Evolutionary conservation across 2,888 invertebrate species (phyloP), one percentile per base, ranked within the genome.

Genomic region (Apamea crenata): DNA sequence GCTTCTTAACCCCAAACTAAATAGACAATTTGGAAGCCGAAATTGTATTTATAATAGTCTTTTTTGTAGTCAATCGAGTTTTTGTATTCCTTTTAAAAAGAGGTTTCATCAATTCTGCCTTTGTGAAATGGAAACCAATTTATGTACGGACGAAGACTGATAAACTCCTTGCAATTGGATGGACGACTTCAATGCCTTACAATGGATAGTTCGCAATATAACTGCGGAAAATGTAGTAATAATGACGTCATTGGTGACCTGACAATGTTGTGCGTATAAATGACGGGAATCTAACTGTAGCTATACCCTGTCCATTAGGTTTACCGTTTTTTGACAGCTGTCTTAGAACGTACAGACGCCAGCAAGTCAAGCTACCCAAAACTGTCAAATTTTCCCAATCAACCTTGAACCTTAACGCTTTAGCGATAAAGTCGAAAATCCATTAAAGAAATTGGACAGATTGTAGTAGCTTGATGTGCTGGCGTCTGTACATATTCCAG

Each of bases 1-100:
- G 96, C 96, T 96, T 96, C 96, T 96, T 96, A 96, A 95, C 96
- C 95, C 95, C 93, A 92, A 93, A 92, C 94, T 92, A 93, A 95
- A 96, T 93, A 93, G 92, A 93, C 94, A 94, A 95, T 95, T 95
- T 94, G 92, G 92, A 94, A 94, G 93, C 95, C 94, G 91, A 95
- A 95, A 95, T 95, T 95, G 94, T 94, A 94, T 95, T 94, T 91
- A 93, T 94, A 94, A 94, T 94, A 92, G 94, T 92, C 92, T 93
- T 94, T 94, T 93, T 92, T 93, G 88, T 86, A 91, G 93, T 92
- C 92, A 93, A 92, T 92, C 89, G 92, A 86, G 90, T 90, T 89
- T 89, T 91, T 88, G 92, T 93, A 90, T 91, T 86, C 74, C 85
- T 86, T 85, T 90, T 86, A 91, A 88, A 90, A 90, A 86, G 85